These are phyloP conservation scores for Drosophila nasuta DNA, from an alignment of 1,140 invertebrate species.

Conservation along the genomic window DNA sequence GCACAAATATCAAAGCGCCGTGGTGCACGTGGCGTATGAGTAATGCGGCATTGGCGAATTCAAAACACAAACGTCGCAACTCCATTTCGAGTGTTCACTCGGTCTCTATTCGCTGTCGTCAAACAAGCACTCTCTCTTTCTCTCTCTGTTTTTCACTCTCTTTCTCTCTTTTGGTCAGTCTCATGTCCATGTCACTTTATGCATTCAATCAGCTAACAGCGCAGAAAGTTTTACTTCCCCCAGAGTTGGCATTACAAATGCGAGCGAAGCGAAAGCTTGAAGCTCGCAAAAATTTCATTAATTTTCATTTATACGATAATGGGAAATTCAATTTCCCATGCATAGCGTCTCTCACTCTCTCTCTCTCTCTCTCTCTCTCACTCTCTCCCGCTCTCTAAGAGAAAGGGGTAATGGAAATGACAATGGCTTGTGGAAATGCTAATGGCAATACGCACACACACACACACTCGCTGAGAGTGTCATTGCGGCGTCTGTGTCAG, in stretches of 20 bases:
- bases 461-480: constrained; percentile 7
- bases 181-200: constrained; percentile 33
- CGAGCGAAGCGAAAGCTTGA: constrained; percentile 24
- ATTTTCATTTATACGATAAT: constrained; percentile 72
- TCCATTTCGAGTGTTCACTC: constrained; percentile 5
- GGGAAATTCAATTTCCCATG: constrained; percentile 72
- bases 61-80: constrained; percentile 43
- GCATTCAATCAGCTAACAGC: constrained; percentile 63
- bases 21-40: constrained; percentile 62
- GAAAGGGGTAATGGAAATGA: constrained; percentile 50
- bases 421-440: constrained; percentile 62
- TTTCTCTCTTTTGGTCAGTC: neutral
- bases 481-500: constrained; percentile 22
- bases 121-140: neutral
- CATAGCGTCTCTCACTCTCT: constrained; percentile 25
- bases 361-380: neutral
- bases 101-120: constrained; percentile 2
- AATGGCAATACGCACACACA: constrained; percentile 62
- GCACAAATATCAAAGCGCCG: constrained; percentile 51
- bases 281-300: constrained; percentile 55
- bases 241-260: constrained; percentile 46
- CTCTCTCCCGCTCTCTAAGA: neutral
- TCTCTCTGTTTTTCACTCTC: neutral
- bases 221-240: constrained; percentile 30
- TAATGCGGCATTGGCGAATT: constrained; percentile 50